phyloP scores from a whole-genome alignment of 2,797 vertebrate species.

The Brachyalestes nurse region DNA sequence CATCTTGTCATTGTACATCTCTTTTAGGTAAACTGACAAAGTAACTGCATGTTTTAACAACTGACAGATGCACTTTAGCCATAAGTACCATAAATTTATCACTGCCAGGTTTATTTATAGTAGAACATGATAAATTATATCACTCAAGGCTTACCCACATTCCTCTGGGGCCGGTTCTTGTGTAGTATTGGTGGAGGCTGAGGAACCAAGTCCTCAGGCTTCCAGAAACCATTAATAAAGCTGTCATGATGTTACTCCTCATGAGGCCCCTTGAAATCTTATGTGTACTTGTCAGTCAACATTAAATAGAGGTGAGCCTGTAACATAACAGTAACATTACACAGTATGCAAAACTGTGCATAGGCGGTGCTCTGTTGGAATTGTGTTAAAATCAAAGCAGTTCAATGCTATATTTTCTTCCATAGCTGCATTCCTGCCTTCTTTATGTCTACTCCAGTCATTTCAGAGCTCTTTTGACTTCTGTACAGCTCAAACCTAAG shows the following conservation, averaged over 20 bases:
- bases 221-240: slow-evolving; percentile 33
- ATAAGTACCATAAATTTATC: slow-evolving; percentile 25
- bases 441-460: too few relatives aligned
- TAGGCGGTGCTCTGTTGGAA: too few relatives aligned
- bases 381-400: too few relatives aligned
- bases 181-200: background rate
- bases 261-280: slow-evolving; percentile 21
- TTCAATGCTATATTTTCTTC: too few relatives aligned
- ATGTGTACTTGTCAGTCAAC: slow-evolving; percentile 22
- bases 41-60: background rate
- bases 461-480: too few relatives aligned
- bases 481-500: too few relatives aligned
- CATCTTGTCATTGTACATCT: background rate
- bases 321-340: background rate
- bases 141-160: slow-evolving; percentile 6
- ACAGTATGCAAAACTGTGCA: too few relatives aligned
- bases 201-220: slow-evolving; percentile 21
- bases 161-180: slow-evolving; percentile 12
- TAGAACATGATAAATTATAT: slow-evolving; percentile 40
- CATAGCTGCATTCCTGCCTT: too few relatives aligned
- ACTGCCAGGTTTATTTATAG: slow-evolving; percentile 50
- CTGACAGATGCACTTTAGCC: background rate
- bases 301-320: slow-evolving; percentile 3
- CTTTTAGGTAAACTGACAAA: background rate
- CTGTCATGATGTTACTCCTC: slow-evolving; percentile 25